Evolutionary conservation across 2,888 invertebrate species (phyloP), one percentile per base, ranked within the genome.

Genomic region (Achlya flavicornis): DNA sequence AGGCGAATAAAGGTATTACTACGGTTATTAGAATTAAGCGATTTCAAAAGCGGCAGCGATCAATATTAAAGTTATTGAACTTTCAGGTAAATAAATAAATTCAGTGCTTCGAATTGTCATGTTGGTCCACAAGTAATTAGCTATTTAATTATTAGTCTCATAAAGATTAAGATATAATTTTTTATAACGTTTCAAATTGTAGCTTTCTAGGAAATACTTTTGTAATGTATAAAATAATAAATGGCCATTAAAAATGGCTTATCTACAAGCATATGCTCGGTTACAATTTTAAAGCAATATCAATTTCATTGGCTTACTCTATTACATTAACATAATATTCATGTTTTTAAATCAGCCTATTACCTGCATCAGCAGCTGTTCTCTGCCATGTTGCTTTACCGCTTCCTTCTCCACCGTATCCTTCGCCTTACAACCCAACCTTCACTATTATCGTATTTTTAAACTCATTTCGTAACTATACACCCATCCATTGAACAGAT

Each of bases 401-500:
- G 19, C 61, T 63, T 57, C 62, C 63, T 61, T 61, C 64, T 62
- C 66, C 67, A 70, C 65, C 38, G 59, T 43, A 43, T 59, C 64
- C 71, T 65, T 64, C 66, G 68, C 63, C 67, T 68, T 62, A 64
- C 65, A 60, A 43, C 66, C 70, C 72, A 85, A 85, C 79, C 84
- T 84, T 83, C 78, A 77, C 66, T 26, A 73, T 70, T 80, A 80
- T 80, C 77, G 81, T 83, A 81, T 82, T 85, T 85, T 87, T 83
- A 80, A 83, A 86, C 81, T 81, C 78, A 85, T 87, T 89, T 85
- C 85, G 85, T 87, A 86, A 89, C 86, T 81, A 85, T 86, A 89
- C 87, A 89, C 89, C 89, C 88, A 90, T 88, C 89, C 89, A 91
- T 91, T 90, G 92, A 86, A 83, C 87, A 89, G 92, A 92, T 92